Evolutionary conservation across 2,113 vertebrate genomes (phyloP).

Genomic region (Heterochromis multidens): DNA sequence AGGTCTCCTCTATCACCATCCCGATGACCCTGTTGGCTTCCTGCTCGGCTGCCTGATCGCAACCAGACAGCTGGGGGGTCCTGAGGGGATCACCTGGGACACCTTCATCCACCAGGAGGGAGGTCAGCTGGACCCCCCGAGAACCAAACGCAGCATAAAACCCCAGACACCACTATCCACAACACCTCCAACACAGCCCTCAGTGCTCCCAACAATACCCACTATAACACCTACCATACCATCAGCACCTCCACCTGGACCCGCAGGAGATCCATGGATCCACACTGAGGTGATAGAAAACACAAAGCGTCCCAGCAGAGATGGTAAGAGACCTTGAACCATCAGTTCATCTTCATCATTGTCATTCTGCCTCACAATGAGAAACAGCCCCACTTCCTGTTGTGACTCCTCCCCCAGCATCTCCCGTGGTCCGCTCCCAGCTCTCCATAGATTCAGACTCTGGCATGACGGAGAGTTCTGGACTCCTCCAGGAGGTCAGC

Average conservation of each 20-base stretch:
- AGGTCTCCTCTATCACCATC: constrained; percentile 10
- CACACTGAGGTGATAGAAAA: not conserved
- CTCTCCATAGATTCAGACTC: constrained; percentile 28
- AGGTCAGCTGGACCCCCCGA: not conserved
- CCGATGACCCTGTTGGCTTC: constrained; percentile 10
- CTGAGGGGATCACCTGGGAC: not conserved
- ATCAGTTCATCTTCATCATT: not conserved
- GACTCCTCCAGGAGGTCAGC: constrained; percentile 18
- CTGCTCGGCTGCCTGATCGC: constrained; percentile 2
- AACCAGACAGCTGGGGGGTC: not conserved
- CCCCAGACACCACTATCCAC: not conserved
- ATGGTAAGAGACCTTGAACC: not conserved
- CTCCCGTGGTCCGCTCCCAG: not conserved
- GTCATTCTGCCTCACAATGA: not conserved
- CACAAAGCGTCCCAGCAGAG: not conserved
- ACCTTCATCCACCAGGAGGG: not conserved
- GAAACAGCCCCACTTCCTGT: not conserved
- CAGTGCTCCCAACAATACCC: not conserved
- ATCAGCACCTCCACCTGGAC: not conserved
- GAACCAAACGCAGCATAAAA: not conserved
- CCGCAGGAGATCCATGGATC: not conserved
- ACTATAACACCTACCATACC: not conserved
- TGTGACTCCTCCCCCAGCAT: not conserved
- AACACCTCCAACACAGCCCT: not conserved
- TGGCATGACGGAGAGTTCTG: constrained; percentile 9